Percentiles rank a stretch among this genome's conserved stretches.
phyloP scores from a whole-genome alignment of 2,113 vertebrate species.

The Rhineura floridana region DNA sequence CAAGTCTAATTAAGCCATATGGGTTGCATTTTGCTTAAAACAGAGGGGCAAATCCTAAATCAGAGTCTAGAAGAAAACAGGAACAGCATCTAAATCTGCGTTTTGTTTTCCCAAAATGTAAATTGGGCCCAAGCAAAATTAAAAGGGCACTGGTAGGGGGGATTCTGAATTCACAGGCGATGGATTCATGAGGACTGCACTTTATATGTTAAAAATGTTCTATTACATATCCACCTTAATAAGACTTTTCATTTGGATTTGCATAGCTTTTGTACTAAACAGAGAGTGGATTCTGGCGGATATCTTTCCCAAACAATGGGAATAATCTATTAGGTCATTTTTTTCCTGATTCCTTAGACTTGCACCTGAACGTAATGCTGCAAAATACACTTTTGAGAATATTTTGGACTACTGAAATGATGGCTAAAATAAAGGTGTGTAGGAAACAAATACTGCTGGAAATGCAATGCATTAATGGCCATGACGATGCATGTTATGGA shows the following conservation, averaged over 20 bases:
- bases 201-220: too few relatives aligned
- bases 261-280: not conserved
- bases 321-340: not conserved
- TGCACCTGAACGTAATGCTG: not conserved
- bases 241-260: not conserved
- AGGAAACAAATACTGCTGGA: not conserved
- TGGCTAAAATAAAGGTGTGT: not conserved
- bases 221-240: not conserved
- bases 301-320: not conserved
- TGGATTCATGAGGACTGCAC: too few relatives aligned
- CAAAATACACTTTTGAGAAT: not conserved
- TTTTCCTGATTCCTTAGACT: not conserved
- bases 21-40: too few relatives aligned
- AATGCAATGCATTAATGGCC: not conserved
- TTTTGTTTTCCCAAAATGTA: too few relatives aligned
- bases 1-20: too few relatives aligned
- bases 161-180: too few relatives aligned
- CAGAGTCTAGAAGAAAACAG: too few relatives aligned
- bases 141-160: too few relatives aligned
- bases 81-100: too few relatives aligned
- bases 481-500: not conserved
- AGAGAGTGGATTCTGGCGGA: not conserved
- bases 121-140: too few relatives aligned
- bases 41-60: too few relatives aligned
- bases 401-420: not conserved